These are phyloP conservation scores for Drosophila parthenogenetica DNA, from an alignment of 2,888 invertebrate genomes.

Conservation along the genomic window DNA sequence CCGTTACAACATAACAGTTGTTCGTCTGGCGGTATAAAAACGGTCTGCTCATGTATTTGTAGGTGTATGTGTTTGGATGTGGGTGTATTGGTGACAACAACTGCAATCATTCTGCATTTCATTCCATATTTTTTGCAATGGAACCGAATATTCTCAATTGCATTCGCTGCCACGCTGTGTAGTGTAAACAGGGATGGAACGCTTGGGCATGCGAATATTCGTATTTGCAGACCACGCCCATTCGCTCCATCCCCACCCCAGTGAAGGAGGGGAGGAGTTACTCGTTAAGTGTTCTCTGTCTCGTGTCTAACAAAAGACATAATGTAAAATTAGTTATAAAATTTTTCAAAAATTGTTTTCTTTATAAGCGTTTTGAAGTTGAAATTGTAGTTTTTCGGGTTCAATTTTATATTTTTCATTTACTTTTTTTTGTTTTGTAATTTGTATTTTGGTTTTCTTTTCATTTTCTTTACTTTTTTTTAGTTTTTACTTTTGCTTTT, in stretches of 20 bases:
- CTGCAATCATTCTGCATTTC: constrained; percentile 32
- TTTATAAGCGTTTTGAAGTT: constrained; percentile 80
- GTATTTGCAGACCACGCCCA: constrained; percentile 47
- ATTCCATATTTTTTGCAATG: constrained; percentile 12
- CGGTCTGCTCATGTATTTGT: constrained; percentile 49
- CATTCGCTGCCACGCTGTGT: constrained; percentile 39
- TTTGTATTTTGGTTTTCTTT: constrained; percentile 14
- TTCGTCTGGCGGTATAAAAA: constrained; percentile 26
- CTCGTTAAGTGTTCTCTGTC: constrained; percentile 32
- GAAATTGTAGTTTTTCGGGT: constrained; percentile 76
- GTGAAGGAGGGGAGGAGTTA: too few relatives aligned
- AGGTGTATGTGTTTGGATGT: constrained; percentile 24
- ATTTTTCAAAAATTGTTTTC: constrained; percentile 73
- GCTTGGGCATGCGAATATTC: constrained; percentile 60
- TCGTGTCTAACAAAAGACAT: constrained; percentile 64
- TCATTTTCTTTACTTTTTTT: constrained; percentile 22
- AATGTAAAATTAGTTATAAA: constrained; percentile 77
- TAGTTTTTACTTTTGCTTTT: constrained; percentile 24
- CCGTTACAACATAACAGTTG: constrained; percentile 68
- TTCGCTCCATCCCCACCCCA: constrained; percentile 50
- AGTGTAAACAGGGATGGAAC: constrained; percentile 57
- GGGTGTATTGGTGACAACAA: constrained; percentile 18
- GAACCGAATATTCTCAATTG: constrained; percentile 60
- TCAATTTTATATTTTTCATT: constrained; percentile 7
- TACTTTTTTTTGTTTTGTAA: constrained; percentile 18